phyloP scores from a whole-genome alignment of 2,888 invertebrate species.

The Congeria kusceri region DNA sequence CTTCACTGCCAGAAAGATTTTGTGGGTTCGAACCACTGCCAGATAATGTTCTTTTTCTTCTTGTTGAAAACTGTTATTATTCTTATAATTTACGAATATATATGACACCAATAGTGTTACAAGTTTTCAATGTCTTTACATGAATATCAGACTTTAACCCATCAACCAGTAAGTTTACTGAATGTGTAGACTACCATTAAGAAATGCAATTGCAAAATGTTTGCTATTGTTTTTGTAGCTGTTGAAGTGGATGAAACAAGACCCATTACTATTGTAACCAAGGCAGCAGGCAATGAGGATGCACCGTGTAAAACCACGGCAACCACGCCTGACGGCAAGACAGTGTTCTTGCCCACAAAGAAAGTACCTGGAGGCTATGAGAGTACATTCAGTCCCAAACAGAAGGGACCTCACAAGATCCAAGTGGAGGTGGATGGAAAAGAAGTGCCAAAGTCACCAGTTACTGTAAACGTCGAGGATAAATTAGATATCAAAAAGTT shows the following conservation, averaged over 20 bases:
- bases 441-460: slow-evolving; percentile 83
- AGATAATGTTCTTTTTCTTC: too few relatives aligned
- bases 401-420: slow-evolving; percentile 85
- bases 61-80: too few relatives aligned
- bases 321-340: slow-evolving; percentile 80
- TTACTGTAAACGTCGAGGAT: slow-evolving; percentile 80
- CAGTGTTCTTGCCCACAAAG: slow-evolving; percentile 91
- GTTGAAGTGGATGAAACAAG: slow-evolving; percentile 58
- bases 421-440: slow-evolving; percentile 82
- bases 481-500: slow-evolving; percentile 92
- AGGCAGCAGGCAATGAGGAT: slow-evolving; percentile 64
- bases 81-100: too few relatives aligned
- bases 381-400: slow-evolving; percentile 82
- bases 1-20: too few relatives aligned
- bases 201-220: too few relatives aligned
- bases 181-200: too few relatives aligned
- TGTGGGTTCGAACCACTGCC: too few relatives aligned
- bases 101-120: too few relatives aligned
- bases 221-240: slow-evolving; percentile 42
- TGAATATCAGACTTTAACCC: too few relatives aligned
- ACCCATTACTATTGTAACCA: slow-evolving; percentile 50
- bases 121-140: too few relatives aligned
- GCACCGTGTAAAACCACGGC: slow-evolving; percentile 68
- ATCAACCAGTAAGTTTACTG: too few relatives aligned
- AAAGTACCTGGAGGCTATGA: slow-evolving; percentile 90